These are phyloP conservation scores for Xylocampa areola DNA, from an alignment of 2,888 invertebrate genomes.

Conservation along the genomic window DNA sequence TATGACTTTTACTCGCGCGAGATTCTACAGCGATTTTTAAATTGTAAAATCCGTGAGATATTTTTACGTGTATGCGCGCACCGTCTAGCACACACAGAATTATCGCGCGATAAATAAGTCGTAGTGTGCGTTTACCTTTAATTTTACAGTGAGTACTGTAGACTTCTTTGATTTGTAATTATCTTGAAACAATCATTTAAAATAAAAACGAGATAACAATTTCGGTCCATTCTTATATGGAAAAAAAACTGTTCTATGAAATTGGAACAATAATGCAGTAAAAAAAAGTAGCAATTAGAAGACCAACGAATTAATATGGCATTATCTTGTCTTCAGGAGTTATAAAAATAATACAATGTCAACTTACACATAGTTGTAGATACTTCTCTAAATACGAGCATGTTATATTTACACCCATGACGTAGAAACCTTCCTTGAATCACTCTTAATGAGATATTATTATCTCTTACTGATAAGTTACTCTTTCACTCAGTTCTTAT, in stretches of 20 bases:
- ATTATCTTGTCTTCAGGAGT: not conserved
- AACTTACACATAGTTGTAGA: not conserved
- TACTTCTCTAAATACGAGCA: not conserved
- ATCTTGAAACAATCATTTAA: conserved; percentile 1
- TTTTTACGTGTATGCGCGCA: too few species aligned
- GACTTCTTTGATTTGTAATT: not conserved
- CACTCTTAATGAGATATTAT: not conserved
- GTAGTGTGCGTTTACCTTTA: too few species aligned
- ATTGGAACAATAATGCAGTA: not conserved
- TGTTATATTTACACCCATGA: not conserved
- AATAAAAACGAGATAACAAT: not conserved
- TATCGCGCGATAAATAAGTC: too few species aligned
- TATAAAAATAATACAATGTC: not conserved
- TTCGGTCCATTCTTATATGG: conserved; percentile 1
- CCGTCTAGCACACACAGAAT: too few species aligned
- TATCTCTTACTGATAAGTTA: not conserved
- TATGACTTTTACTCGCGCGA: too few species aligned
- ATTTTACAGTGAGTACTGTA: too few species aligned
- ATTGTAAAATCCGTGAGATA: too few species aligned
- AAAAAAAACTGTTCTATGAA: not conserved
- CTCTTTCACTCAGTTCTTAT: conserved; percentile 10
- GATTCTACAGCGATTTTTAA: too few species aligned
- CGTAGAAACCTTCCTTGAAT: not conserved
- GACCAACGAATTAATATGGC: not conserved
- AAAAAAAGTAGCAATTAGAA: not conserved